Evolutionary conservation across 2,113 vertebrate genomes (phyloP).

Genomic region (Herpailurus yagouaroundi): DNA sequence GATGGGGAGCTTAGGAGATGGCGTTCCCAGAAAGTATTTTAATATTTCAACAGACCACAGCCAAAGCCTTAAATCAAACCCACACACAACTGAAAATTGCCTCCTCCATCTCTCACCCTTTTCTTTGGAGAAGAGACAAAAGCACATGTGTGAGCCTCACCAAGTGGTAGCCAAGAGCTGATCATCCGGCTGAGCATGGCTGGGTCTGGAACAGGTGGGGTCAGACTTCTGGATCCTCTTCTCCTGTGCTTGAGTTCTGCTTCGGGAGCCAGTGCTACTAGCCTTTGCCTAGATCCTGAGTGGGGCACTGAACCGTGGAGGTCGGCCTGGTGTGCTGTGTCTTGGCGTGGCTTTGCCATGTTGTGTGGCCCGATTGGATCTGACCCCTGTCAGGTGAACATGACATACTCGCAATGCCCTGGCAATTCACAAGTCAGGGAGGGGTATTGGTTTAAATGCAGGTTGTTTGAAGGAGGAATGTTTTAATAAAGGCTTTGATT

Average conservation of each 20-base stretch:
- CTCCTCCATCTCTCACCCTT: slow-evolving; percentile 59
- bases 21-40: slow-evolving; percentile 87
- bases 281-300: slow-evolving; percentile 24
- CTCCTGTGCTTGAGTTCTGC: slow-evolving; percentile 63
- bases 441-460: slow-evolving; percentile 77
- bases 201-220: slow-evolving; percentile 37
- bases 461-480: slow-evolving; percentile 82
- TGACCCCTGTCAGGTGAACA: slow-evolving; percentile 68
- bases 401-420: slow-evolving; percentile 67
- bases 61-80: slow-evolving; percentile 89
- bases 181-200: background rate
- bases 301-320: slow-evolving; percentile 25
- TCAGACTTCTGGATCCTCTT: slow-evolving; percentile 1
- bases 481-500: slow-evolving; percentile 90
- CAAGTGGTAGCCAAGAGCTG: slow-evolving; percentile 31
- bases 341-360: slow-evolving; percentile 72
- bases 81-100: slow-evolving; percentile 80
- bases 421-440: slow-evolving; percentile 69
- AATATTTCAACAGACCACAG: slow-evolving; percentile 84
- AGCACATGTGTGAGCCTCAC: slow-evolving; percentile 56
- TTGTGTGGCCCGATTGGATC: slow-evolving; percentile 75
- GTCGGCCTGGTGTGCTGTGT: slow-evolving; percentile 38
- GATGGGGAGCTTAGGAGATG: slow-evolving; percentile 82
- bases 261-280: background rate
- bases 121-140: slow-evolving; percentile 65